Conservation (phyloP, 2,113 vertebrate species). For the Rhea pennata region DNA sequence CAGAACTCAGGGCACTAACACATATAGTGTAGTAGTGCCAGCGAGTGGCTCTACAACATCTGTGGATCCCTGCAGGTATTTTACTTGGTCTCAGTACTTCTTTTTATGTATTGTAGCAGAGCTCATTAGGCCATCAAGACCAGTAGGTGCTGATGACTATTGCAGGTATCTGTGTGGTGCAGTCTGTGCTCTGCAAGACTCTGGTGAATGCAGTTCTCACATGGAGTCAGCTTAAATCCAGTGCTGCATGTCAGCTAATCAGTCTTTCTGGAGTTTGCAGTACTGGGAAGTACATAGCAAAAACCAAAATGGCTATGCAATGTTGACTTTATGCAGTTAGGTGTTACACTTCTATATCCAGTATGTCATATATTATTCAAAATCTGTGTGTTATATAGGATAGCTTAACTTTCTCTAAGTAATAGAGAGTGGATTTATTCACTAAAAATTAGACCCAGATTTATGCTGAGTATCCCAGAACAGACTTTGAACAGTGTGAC, state of each 20-base stretch:
- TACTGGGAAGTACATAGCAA: neutral
- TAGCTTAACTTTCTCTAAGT: neutral
- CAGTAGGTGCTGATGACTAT: neutral
- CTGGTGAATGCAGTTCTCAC: neutral
- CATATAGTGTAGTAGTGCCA: neutral
- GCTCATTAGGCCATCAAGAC: neutral
- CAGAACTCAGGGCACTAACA: neutral
- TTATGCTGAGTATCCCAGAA: neutral
- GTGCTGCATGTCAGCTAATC: fast-evolving
- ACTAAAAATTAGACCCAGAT: conserved; percentile 14
- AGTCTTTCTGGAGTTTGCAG: neutral
- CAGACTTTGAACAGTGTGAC: conserved; percentile 44
- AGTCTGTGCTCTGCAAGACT: neutral
- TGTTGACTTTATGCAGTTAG: neutral
- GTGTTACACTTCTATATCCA: neutral
- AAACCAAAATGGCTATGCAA: neutral
- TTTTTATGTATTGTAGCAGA: fast-evolving
- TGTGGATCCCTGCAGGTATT: neutral
- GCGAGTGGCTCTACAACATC: neutral
- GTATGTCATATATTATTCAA: neutral
- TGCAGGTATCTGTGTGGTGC: neutral
- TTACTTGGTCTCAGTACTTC: neutral
- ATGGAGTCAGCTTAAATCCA: fast-evolving
- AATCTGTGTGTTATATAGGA: neutral
- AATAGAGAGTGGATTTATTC: neutral